Evolutionary conservation across 2,888 invertebrate species (phyloP).

Genomic region (Trisateles emortualis): DNA sequence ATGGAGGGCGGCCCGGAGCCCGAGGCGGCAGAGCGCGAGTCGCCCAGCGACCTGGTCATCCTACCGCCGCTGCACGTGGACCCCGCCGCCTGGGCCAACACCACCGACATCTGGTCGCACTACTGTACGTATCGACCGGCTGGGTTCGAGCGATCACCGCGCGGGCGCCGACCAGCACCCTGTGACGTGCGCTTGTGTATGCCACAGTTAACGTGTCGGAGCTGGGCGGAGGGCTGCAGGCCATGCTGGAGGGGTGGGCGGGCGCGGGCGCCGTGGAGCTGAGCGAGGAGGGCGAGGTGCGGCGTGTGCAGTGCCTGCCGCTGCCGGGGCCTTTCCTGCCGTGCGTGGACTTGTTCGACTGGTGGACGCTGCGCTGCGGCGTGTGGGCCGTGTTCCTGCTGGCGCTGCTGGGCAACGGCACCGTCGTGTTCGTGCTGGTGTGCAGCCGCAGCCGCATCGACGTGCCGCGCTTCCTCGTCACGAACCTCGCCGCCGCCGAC

Average conservation of each 20-base stretch:
- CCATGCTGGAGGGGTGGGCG: slow-evolving; percentile 52
- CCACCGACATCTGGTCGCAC: slow-evolving; percentile 94
- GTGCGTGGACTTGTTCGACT: slow-evolving; percentile 98
- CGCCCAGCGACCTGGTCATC: slow-evolving; percentile 75
- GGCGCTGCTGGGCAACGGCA: slow-evolving; percentile 98
- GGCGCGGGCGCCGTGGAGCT: slow-evolving; percentile 47
- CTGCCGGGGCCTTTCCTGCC: slow-evolving; percentile 97
- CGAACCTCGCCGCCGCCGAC: slow-evolving; percentile 98
- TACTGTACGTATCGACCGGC: slow-evolving; percentile 88
- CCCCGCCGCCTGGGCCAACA: slow-evolving; percentile 93
- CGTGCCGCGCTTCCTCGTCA: slow-evolving; percentile 98
- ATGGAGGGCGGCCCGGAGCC: slow-evolving; percentile 85
- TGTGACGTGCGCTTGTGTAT: not conserved
- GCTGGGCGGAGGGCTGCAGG: slow-evolving; percentile 55
- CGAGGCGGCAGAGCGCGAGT: slow-evolving; percentile 85
- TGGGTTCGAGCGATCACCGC: not conserved
- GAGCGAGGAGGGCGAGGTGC: slow-evolving; percentile 51
- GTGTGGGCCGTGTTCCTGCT: slow-evolving; percentile 99
- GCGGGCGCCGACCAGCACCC: not conserved
- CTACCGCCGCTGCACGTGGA: slow-evolving; percentile 71
- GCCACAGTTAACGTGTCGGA: slow-evolving; percentile 69
- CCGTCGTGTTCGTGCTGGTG: slow-evolving; percentile 97
- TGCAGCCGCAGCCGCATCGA: slow-evolving; percentile 97
- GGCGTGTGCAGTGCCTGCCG: slow-evolving; percentile 92
- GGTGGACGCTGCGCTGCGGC: slow-evolving; percentile 98